Conservation (phyloP, 2,797 vertebrate genomes). For the Pogonophryne albipinna region DNA sequence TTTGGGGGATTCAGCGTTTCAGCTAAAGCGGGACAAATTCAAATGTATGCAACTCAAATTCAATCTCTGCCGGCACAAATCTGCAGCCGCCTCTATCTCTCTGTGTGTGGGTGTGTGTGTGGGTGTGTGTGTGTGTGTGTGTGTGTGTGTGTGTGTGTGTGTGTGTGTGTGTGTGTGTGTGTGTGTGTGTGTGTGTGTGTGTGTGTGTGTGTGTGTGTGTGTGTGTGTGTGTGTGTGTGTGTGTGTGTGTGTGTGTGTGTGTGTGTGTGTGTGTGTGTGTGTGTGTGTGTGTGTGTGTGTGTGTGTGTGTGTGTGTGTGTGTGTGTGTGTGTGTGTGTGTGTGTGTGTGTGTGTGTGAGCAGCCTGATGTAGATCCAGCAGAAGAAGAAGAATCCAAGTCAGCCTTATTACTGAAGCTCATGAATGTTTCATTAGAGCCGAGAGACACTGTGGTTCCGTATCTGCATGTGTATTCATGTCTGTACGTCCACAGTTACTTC, state of each 20-base stretch:
- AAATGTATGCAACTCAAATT: conserved; percentile 48
- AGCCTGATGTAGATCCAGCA: conserved; percentile 35
- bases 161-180: not conserved
- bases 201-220: too few relatives aligned
- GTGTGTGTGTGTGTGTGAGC: conserved; percentile 32
- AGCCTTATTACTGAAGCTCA: conserved; percentile 64
- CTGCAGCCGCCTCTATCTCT: not conserved
- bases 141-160: too few relatives aligned
- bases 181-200: too few relatives aligned
- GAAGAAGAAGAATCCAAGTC: conserved; percentile 49
- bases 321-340: conserved; percentile 1
- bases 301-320: too few relatives aligned
- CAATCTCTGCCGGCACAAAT: conserved; percentile 24
- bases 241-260: too few relatives aligned
- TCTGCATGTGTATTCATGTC: too few relatives aligned
- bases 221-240: too few relatives aligned
- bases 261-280: too few relatives aligned
- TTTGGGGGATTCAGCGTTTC: conserved; percentile 30
- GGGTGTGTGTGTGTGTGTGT: too few relatives aligned
- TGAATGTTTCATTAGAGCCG: conserved; percentile 66
- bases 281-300: too few relatives aligned
- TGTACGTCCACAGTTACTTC: too few relatives aligned
- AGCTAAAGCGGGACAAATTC: conserved; percentile 36
- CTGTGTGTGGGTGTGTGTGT: not conserved
- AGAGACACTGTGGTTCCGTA: conserved; percentile 15